These are phyloP conservation scores for Vicugna pacos DNA, from an alignment of 2,113 vertebrate species.

Conservation along the genomic window DNA sequence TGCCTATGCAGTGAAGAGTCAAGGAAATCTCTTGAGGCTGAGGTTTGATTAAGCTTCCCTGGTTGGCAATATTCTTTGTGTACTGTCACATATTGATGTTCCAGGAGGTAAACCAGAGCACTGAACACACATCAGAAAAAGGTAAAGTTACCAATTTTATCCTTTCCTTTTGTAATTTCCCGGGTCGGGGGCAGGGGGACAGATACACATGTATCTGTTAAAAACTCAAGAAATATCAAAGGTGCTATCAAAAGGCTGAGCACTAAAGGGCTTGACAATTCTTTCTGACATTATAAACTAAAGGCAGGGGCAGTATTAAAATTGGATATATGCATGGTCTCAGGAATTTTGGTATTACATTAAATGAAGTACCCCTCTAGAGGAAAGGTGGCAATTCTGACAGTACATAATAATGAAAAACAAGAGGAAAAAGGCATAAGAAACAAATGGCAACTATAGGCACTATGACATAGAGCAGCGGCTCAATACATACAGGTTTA, in stretches of 20 bases:
- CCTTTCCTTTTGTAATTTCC: slow-evolving; percentile 1
- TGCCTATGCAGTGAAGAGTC: neutral
- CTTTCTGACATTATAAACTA: slow-evolving; percentile 34
- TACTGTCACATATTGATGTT: neutral
- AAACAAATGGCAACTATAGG: neutral
- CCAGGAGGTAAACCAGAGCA: neutral
- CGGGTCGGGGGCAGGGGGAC: neutral
- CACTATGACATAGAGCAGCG: neutral
- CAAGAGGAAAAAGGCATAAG: neutral
- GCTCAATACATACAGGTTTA: neutral
- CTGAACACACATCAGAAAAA: neutral
- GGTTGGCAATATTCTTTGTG: neutral
- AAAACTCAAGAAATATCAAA: neutral
- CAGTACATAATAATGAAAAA: neutral
- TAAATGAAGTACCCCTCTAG: neutral
- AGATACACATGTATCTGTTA: neutral
- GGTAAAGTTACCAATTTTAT: neutral
- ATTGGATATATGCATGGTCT: neutral
- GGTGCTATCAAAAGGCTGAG: neutral
- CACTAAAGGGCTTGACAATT: neutral
- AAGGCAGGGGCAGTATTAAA: neutral
- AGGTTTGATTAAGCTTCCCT: neutral
- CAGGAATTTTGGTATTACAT: neutral
- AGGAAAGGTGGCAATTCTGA: slow-evolving; percentile 18
- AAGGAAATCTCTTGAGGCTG: neutral